Conservation (phyloP, 2,113 vertebrate species). For the Sakesphorus luctuosus region DNA sequence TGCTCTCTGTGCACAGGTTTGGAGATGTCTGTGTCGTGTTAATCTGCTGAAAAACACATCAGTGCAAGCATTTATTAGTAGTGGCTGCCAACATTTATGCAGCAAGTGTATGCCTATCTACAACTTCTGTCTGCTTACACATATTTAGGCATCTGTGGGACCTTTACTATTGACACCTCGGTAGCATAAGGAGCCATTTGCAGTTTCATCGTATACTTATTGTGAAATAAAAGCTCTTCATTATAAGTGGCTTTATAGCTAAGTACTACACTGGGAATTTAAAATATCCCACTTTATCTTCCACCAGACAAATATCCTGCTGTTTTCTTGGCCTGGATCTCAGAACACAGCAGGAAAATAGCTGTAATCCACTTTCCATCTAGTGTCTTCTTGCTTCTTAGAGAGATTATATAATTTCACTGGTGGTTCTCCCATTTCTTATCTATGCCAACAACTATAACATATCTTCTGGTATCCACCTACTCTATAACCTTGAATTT, state of each 20-base stretch:
- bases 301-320: background rate
- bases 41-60: background rate
- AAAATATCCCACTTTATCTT: background rate
- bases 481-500: background rate
- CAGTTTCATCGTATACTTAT: background rate
- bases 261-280: background rate
- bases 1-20: background rate
- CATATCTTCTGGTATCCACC: background rate
- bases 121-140: background rate
- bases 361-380: background rate
- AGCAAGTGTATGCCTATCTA: background rate
- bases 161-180: background rate
- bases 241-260: background rate
- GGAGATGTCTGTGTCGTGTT: background rate
- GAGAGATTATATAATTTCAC: background rate
- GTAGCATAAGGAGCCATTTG: background rate
- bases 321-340: background rate
- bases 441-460: background rate
- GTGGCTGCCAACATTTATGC: background rate
- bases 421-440: background rate
- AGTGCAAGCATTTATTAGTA: background rate
- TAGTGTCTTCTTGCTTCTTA: background rate
- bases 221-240: background rate
- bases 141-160: background rate
- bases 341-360: background rate